Conservation (phyloP, 2,113 vertebrate species). For the Theristicus caerulescens region DNA sequence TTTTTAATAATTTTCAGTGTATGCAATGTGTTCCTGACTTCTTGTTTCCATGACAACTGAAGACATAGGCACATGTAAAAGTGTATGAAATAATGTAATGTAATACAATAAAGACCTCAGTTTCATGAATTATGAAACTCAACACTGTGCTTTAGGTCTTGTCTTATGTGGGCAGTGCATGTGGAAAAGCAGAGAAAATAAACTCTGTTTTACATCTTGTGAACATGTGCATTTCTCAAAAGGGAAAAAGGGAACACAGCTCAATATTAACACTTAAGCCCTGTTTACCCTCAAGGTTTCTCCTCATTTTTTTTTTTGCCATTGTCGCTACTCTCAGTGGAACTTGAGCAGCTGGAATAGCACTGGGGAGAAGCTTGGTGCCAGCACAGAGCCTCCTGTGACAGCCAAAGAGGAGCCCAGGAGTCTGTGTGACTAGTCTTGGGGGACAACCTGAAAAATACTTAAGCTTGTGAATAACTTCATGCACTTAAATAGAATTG, state of each 20-base stretch:
- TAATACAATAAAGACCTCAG: neutral
- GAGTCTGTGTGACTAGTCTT: neutral
- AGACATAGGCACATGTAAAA: neutral
- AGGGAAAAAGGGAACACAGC: neutral
- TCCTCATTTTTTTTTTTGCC: neutral
- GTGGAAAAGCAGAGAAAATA: neutral
- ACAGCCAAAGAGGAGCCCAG: neutral
- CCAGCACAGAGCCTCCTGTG: neutral
- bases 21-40: neutral
- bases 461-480: neutral
- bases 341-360: neutral
- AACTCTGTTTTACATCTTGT: neutral
- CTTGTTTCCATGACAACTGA: slow-evolving; percentile 47
- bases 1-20: slow-evolving; percentile 1
- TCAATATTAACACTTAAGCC: neutral
- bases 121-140: slow-evolving; percentile 2
- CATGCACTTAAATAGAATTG: neutral
- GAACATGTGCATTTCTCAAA: neutral
- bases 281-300: neutral
- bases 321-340: neutral
- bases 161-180: neutral
- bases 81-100: neutral
- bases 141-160: neutral
- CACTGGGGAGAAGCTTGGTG: neutral
- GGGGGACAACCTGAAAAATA: neutral